Percentiles rank a stretch among this genome's conserved stretches.
These are phyloP conservation scores for Sylvietta virens DNA, from an alignment of 2,113 vertebrate species.

Conservation along the genomic window DNA sequence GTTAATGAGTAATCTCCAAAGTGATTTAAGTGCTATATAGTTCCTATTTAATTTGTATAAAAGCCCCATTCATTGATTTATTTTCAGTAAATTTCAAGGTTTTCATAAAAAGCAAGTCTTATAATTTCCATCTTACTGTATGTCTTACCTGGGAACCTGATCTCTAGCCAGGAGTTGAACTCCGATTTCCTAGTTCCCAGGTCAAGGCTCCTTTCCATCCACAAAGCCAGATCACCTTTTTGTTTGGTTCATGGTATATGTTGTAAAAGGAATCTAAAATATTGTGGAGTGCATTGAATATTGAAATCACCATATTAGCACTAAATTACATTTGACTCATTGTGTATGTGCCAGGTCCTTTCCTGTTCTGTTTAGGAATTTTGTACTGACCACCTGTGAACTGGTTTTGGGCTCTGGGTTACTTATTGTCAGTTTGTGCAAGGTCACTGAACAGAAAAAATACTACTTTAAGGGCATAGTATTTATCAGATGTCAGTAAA, in stretches of 20 bases:
- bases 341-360: not conserved
- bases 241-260: not conserved
- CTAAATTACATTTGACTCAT: not conserved
- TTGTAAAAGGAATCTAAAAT: not conserved
- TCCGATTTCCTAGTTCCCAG: not conserved
- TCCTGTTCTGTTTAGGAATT: not conserved
- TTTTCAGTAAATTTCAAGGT: not conserved
- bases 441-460: not conserved
- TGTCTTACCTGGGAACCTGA: not conserved
- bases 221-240: not conserved
- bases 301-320: not conserved
- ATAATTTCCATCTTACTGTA: not conserved
- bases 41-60: not conserved
- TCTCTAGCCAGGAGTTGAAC: not conserved
- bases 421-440: not conserved
- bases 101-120: not conserved
- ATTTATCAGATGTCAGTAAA: not conserved
- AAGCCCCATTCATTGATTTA: not conserved
- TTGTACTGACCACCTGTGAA: not conserved
- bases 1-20: not conserved
- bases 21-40: not conserved
- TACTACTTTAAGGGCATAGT: not conserved
- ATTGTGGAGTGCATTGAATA: not conserved
- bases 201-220: not conserved
- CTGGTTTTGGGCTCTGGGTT: not conserved